Conservation (phyloP, 2,888 invertebrate species). For the Lumbricus terrestris region DNA sequence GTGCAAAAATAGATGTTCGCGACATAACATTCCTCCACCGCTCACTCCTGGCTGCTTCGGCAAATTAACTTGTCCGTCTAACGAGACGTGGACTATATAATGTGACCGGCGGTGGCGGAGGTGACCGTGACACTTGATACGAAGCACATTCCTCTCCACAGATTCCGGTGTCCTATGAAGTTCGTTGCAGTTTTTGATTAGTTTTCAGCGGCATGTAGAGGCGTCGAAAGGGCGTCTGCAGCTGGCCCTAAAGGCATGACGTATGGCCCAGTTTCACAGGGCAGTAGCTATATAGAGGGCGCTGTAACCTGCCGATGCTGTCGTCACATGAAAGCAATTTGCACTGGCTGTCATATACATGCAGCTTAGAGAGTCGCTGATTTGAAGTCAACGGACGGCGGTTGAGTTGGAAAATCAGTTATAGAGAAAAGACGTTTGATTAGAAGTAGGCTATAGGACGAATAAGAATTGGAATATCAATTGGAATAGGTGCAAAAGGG, state of each 20-base stretch:
- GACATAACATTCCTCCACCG: background rate
- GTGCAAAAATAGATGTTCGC: background rate
- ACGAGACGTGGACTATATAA: background rate
- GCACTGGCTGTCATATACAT: background rate
- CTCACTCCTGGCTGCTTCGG: background rate
- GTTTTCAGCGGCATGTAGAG: background rate
- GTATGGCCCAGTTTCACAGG: background rate
- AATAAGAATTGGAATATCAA: too few species aligned
- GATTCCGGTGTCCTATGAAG: constrained; percentile 3
- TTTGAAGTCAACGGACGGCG: background rate
- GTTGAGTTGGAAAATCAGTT: background rate
- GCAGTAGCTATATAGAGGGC: background rate
- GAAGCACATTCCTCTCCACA: background rate
- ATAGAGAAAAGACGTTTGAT: background rate
- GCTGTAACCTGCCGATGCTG: background rate
- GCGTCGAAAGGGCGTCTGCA: background rate
- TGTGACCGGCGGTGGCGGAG: background rate
- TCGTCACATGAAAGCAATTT: background rate
- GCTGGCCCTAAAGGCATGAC: background rate
- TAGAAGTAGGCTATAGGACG: background rate
- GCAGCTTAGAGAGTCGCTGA: background rate
- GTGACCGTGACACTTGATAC: background rate
- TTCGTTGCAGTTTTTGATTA: background rate
- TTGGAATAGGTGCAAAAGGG: too few species aligned
- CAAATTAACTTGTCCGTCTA: background rate